These are phyloP conservation scores for Onychostruthus taczanowskii DNA, from an alignment of 2,113 vertebrate species.

Conservation along the genomic window DNA sequence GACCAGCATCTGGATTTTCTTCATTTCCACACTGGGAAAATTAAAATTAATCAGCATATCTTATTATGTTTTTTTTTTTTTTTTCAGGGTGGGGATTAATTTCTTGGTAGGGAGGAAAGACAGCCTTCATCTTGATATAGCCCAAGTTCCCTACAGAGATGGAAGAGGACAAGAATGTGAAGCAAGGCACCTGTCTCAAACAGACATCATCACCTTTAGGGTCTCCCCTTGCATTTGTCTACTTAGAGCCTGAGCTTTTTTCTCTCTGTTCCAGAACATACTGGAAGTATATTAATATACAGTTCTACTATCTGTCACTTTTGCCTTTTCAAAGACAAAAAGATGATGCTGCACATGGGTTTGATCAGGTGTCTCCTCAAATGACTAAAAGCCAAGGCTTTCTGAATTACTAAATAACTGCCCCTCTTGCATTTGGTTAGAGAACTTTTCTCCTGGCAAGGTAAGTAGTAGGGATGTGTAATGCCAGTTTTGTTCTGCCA, in stretches of 20 bases:
- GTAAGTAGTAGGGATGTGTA: neutral
- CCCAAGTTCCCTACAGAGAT: neutral
- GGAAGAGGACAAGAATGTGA: neutral
- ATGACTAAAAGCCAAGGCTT: neutral
- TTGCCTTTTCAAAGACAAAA: slow-evolving; percentile 1
- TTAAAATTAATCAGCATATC: neutral
- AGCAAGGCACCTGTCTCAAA: neutral
- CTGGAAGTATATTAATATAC: neutral
- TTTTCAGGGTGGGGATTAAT: neutral
- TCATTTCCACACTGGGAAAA: neutral
- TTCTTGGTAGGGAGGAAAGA: neutral
- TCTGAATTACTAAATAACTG: neutral
- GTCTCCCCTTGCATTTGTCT: neutral
- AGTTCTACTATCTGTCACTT: neutral
- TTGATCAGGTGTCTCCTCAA: neutral
- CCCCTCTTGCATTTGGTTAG: neutral
- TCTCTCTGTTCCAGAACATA: neutral
- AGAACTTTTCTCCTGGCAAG: neutral
- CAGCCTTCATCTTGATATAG: neutral
- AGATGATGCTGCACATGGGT: neutral
- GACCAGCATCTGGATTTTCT: neutral
- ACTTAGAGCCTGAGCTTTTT: neutral
- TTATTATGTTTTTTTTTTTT: neutral
- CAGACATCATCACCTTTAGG: neutral
- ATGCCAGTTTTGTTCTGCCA: neutral